Evolutionary conservation across 2,888 invertebrate genomes (phyloP).

Genomic region (Melinopterus prodromus): DNA sequence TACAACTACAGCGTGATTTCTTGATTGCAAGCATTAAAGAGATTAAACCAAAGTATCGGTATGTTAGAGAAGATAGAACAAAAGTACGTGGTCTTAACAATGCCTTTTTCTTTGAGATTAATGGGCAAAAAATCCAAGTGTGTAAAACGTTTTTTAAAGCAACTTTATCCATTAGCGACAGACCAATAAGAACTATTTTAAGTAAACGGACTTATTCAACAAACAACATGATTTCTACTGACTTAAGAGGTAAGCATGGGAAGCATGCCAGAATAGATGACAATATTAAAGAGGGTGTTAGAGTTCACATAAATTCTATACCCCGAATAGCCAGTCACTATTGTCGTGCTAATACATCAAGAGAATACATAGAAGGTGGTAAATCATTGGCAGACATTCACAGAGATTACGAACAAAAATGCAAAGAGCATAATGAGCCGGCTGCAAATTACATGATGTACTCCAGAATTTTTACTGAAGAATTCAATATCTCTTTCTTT

Average conservation of each 20-base stretch:
- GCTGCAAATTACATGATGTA: conserved; percentile 47
- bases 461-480: conserved; percentile 46
- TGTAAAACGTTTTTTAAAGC: conserved; percentile 46
- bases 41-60: background rate
- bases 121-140: conserved; percentile 36
- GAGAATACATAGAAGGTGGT: conserved; percentile 49
- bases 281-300: conserved; percentile 45
- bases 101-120: conserved; percentile 28
- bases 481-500: conserved; percentile 51
- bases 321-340: conserved; percentile 50
- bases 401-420: conserved; percentile 45
- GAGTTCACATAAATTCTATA: conserved; percentile 48
- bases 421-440: conserved; percentile 44
- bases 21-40: conserved; percentile 28
- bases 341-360: conserved; percentile 44
- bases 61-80: conserved; percentile 10
- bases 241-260: conserved; percentile 48
- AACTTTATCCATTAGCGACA: conserved; percentile 45
- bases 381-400: conserved; percentile 46
- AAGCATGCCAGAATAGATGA: conserved; percentile 44
- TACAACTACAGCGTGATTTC: conserved; percentile 42
- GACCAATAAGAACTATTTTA: conserved; percentile 43
- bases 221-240: conserved; percentile 37
- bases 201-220: conserved; percentile 41
- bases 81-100: conserved; percentile 28